phyloP scores from a whole-genome alignment of 2,888 invertebrate species.

The Proisotoma minuta region DNA sequence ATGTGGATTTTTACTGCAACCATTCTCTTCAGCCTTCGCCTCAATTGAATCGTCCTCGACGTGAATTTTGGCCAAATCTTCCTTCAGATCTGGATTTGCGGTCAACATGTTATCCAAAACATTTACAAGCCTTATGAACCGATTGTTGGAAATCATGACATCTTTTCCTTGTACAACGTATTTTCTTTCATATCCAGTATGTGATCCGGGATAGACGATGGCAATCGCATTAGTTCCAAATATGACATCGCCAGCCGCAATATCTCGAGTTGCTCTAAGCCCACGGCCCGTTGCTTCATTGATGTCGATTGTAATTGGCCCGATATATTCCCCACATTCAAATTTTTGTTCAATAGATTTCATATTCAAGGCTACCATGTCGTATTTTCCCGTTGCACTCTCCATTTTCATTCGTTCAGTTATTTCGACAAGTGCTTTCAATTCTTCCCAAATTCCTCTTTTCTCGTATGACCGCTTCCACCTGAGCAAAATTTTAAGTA shows the following conservation, averaged over 20 bases:
- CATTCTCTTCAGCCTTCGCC: not conserved
- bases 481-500: not conserved
- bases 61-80: not conserved
- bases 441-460: no score
- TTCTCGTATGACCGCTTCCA: not conserved
- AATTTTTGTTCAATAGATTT: constrained; percentile 1
- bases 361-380: not conserved
- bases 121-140: no score
- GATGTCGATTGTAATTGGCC: not conserved
- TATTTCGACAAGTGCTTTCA: not conserved
- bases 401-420: not conserved
- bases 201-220: not conserved
- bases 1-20: not conserved
- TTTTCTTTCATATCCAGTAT: no score
- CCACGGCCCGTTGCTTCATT: not conserved
- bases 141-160: no score
- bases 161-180: no score
- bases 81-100: not conserved
- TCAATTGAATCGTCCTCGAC: not conserved
- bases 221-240: constrained; percentile 6
- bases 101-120: no score
- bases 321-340: constrained; percentile 3
- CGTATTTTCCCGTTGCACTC: not conserved
- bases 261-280: not conserved
- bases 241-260: not conserved